Conservation (phyloP, 2,888 invertebrate genomes). For the Meliscaeva auricollis region DNA sequence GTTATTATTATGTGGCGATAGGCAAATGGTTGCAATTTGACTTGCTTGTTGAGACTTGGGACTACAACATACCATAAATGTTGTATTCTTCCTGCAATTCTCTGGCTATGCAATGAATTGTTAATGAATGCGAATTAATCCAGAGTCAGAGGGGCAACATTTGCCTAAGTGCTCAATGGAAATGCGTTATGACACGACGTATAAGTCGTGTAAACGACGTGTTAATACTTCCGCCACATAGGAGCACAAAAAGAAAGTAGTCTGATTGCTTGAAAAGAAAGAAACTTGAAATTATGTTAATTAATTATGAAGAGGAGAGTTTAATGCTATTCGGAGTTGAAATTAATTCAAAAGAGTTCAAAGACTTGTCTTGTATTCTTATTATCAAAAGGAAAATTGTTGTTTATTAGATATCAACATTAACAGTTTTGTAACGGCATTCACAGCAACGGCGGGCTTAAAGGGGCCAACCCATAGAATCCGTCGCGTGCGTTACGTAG, state of each 20-base stretch:
- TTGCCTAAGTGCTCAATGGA: constrained; percentile 5
- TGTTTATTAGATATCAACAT: no score
- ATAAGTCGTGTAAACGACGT: not conserved
- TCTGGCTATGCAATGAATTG: no score
- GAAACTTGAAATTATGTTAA: not conserved
- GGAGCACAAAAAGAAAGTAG: not conserved
- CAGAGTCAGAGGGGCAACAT: not conserved
- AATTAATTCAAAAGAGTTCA: no score
- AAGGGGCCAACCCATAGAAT: no score
- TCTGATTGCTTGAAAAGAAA: not conserved
- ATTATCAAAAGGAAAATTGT: no score
- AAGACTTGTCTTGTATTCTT: not conserved
- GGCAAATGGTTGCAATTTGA: constrained; percentile 33
- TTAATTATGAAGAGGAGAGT: not conserved
- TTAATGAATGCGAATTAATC: not conserved
- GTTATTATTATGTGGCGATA: constrained; percentile 64
- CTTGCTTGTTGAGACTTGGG: constrained; percentile 18
- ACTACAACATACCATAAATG: no score
- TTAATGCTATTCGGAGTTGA: no score
- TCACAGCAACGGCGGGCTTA: no score
- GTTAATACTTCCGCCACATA: not conserved
- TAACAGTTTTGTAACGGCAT: no score
- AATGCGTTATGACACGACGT: not conserved
- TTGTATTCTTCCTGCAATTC: constrained; percentile 5
- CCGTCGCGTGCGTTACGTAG: no score